A percentile compares a stretch with the other conserved stretches of the same genome.
phyloP scores from a whole-genome alignment of 2,888 invertebrate genomes.

The Diloba caeruleocephala region DNA sequence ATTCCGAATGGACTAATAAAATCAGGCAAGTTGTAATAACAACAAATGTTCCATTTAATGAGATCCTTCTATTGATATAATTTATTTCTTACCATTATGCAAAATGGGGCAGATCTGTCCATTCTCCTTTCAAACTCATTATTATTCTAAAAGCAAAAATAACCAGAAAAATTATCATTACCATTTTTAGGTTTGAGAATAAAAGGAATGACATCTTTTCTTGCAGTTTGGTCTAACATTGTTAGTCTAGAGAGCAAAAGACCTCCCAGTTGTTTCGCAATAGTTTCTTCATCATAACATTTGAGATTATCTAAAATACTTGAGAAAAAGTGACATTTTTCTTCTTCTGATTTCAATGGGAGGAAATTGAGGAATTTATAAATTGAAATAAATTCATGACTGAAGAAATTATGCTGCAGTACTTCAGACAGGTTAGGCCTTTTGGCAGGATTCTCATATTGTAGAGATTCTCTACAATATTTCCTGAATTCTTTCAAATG shows the following conservation, averaged over 20 bases:
- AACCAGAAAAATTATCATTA: slow-evolving; percentile 59
- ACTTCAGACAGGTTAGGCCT: slow-evolving; percentile 92
- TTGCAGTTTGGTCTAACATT: slow-evolving; percentile 94
- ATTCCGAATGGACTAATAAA: too few species aligned
- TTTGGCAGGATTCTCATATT: slow-evolving; percentile 90
- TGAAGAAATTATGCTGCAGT: slow-evolving; percentile 93
- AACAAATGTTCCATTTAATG: too few species aligned
- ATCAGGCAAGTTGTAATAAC: too few species aligned
- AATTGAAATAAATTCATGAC: slow-evolving; percentile 95
- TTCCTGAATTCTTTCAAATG: slow-evolving; percentile 92
- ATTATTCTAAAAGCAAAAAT: too few species aligned
- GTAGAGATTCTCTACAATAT: slow-evolving; percentile 91
- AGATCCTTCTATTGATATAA: too few species aligned
- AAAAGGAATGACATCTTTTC: slow-evolving; percentile 91
- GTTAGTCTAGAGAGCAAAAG: slow-evolving; percentile 95
- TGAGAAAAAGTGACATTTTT: slow-evolving; percentile 94
- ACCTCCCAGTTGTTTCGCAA: slow-evolving; percentile 94
- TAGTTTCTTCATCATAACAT: slow-evolving; percentile 93
- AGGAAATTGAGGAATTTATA: slow-evolving; percentile 95
- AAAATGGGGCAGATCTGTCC: too few species aligned
- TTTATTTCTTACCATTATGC: too few species aligned
- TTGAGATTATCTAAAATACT: slow-evolving; percentile 91
- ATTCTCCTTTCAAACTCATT: too few species aligned
- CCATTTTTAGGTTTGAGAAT: slow-evolving; percentile 92
- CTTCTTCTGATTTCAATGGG: slow-evolving; percentile 93